Base-by-base conservation (phyloP, 2,113 vertebrate genomes). In the Mastomys natalensis region DNA sequence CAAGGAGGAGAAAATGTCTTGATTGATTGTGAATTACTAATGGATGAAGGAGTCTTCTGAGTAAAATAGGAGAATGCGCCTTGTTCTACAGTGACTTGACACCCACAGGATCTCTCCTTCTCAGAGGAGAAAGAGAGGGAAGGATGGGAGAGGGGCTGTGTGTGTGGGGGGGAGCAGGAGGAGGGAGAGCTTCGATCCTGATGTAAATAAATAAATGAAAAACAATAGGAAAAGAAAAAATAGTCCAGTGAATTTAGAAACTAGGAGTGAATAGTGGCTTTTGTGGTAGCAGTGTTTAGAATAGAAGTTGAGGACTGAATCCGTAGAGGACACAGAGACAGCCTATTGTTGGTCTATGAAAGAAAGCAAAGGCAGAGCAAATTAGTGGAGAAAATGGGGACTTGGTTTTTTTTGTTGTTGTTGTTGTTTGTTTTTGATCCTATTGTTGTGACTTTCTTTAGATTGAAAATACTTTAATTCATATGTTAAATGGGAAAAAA, bases 11-110 rank as follows among this genome's bases (percentile, higher is more conserved):
- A 7, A 37, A n/a, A 68, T 74, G 51, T 60, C 90, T 95, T 68
- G 12, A 43, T 96, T 76, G 86, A n/a, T 90, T 87, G 21, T 87
- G 60, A 93, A 76, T 82, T 7, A 87, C 17, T 45, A 45, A 78
- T 24, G 60, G 24, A 15, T 58, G 62, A 93, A 96, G 55, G 55
- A 66, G 7, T 11, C 34, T 87, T 16, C 45, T 73, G n/a, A 40
- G 86, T 94, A 51, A 89, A 89, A 86, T 68, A 68, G 66, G 31
- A 68, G 31, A 31, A 68, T 68, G 34, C 2, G 15, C 5, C 15
- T 68, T 16, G 31, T 68, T 34, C 31, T 68, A 31, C 11, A 68
- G 31, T 34, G 31, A 68, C 31, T 37, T 68, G 31, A 37, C 37
- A 16, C 26, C 26, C 62, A 64, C 15, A 37, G 66, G 31, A 5